A percentile compares a stretch with the other conserved stretches of the same genome.
Evolutionary conservation across 2,113 vertebrate genomes (phyloP).

Genomic region (Chaenogobius annularis): DNA sequence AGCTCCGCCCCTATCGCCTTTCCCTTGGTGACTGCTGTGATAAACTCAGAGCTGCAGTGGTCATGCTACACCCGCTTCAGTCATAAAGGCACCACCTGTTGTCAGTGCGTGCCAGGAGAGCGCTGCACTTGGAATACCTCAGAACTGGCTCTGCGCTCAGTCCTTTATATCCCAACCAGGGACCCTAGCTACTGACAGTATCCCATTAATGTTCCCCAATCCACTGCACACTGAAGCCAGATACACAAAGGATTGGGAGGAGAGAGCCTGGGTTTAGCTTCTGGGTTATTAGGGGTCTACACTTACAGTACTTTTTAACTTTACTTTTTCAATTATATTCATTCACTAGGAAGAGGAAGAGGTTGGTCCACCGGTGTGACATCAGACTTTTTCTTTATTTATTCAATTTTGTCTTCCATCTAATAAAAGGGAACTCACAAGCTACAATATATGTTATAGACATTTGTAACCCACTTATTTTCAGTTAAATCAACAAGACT

Average conservation of each 20-base stretch:
- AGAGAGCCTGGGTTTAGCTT: background rate
- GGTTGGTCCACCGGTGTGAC: too few relatives aligned
- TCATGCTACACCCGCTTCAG: constrained; percentile 42
- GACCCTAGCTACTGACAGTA: constrained; percentile 46
- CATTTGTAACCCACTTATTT: too few relatives aligned
- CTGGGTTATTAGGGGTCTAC: constrained; percentile 20
- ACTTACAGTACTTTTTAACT: background rate
- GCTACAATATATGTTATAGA: too few relatives aligned
- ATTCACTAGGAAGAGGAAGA: too few relatives aligned
- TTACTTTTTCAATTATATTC: too few relatives aligned
- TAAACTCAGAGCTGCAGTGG: constrained; percentile 42
- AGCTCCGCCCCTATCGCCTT: constrained; percentile 12
- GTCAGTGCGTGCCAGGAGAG: constrained; percentile 48
- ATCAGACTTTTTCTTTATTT: too few relatives aligned
- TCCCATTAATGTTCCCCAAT: constrained; percentile 48
- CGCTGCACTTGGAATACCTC: constrained; percentile 60
- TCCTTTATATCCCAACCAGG: constrained; percentile 32
- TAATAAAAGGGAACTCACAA: too few relatives aligned
- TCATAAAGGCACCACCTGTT: constrained; percentile 68
- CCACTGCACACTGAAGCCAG: constrained; percentile 25
- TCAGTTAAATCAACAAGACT: too few relatives aligned
- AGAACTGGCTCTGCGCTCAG: constrained; percentile 50
- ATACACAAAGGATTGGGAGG: constrained; percentile 23
- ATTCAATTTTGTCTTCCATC: too few relatives aligned
- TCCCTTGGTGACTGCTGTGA: constrained; percentile 30